Evolutionary conservation across 2,797 vertebrate genomes (phyloP).

Genomic region (Semotilus atromaculatus): DNA sequence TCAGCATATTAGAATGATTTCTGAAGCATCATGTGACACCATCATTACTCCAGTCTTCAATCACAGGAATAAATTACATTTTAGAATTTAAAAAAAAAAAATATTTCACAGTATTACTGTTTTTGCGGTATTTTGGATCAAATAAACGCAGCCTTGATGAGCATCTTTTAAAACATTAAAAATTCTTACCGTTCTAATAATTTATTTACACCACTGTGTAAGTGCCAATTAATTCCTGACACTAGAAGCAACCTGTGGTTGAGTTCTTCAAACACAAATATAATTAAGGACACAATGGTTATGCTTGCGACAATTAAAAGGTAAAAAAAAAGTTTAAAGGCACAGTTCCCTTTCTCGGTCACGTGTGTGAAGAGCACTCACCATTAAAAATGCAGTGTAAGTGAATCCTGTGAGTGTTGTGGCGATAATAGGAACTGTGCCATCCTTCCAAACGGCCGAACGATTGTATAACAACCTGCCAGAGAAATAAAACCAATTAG

Average conservation of each 20-base stretch:
- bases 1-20: too few species aligned
- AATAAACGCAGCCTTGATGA: too few species aligned
- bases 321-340: neutral
- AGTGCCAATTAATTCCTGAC: neutral
- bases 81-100: too few species aligned
- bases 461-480: conserved; percentile 93
- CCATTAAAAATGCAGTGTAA: conserved; percentile 89
- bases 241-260: neutral
- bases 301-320: neutral
- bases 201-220: too few species aligned
- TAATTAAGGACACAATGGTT: neutral
- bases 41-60: too few species aligned
- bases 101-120: too few species aligned
- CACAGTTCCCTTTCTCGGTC: neutral
- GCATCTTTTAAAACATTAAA: too few species aligned
- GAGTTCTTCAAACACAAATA: neutral
- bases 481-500: conserved; percentile 30
- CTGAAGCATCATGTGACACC: too few species aligned
- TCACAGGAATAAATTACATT: too few species aligned
- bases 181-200: too few species aligned
- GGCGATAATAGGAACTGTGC: conserved; percentile 89
- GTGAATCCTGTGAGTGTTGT: conserved; percentile 88
- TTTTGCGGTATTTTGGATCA: too few species aligned
- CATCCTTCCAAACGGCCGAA: conserved; percentile 92
- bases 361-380: conserved; percentile 60